These are phyloP conservation scores for Amphiura filiformis DNA, from an alignment of 35 echinoderm and acorn worm species.

Conservation along the genomic window DNA sequence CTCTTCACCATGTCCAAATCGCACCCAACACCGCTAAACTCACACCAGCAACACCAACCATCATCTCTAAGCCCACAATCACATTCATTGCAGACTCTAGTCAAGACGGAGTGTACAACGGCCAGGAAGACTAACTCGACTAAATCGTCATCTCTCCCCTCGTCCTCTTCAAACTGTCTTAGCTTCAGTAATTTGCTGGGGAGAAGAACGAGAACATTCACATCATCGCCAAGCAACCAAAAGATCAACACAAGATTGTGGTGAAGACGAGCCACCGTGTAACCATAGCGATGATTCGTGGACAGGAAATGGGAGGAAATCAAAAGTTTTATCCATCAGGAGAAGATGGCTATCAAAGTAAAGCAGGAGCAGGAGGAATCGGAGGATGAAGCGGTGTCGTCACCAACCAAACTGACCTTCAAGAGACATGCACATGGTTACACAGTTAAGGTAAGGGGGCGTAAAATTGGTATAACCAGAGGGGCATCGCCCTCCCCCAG, in stretches of 20 bases:
- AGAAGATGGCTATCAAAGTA: not conserved
- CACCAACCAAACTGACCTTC: not conserved
- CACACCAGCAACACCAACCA: not conserved
- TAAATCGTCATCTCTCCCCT: not conserved
- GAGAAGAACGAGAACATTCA: not conserved
- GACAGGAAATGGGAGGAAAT: slow-evolving; percentile 42
- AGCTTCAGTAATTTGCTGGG: not conserved
- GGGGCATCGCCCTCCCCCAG: too few species aligned
- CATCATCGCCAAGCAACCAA: not conserved
- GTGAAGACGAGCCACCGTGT: not conserved
- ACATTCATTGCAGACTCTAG: not conserved
- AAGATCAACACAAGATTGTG: not conserved
- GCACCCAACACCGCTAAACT: not conserved
- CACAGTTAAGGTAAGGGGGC: not conserved
- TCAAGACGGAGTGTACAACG: not conserved
- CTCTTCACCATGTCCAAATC: not conserved
- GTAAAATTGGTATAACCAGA: too few species aligned
- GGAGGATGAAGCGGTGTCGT: not conserved
- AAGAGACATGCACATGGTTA: slow-evolving; percentile 1
- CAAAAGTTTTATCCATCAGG: slow-evolving; percentile 10
- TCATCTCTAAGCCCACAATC: not conserved
- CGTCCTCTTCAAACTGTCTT: not conserved
- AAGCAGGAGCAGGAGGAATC: not conserved
- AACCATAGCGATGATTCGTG: not conserved
- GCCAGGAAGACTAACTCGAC: not conserved